Evolutionary conservation across 2,797 vertebrate species (phyloP).

Genomic region (Ctenopoma kingsleyae): DNA sequence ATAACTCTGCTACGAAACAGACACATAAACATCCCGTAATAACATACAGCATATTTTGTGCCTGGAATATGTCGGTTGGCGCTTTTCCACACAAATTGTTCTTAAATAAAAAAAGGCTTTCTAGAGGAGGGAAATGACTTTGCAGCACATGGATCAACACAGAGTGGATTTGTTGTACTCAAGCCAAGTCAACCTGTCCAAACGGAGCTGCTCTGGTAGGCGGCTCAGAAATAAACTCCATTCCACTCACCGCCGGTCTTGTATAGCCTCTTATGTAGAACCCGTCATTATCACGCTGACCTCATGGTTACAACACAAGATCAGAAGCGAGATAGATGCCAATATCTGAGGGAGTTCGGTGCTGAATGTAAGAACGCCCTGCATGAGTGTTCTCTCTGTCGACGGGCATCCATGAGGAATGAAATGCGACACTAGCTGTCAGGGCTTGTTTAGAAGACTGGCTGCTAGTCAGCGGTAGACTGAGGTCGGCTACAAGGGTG

Average conservation of each 20-base stretch:
- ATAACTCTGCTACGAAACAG: slow-evolving; percentile 28
- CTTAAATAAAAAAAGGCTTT: slow-evolving; percentile 47
- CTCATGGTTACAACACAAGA: slow-evolving; percentile 27
- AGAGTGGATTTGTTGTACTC: slow-evolving; percentile 13
- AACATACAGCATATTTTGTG: slow-evolving; percentile 24
- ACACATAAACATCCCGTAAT: slow-evolving; percentile 47
- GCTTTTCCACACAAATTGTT: slow-evolving; percentile 30
- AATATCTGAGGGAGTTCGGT: slow-evolving; percentile 38
- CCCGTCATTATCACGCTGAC: slow-evolving; percentile 17
- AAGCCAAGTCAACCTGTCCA: slow-evolving; percentile 34
- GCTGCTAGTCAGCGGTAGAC: slow-evolving; percentile 42
- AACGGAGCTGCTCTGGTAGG: slow-evolving; percentile 7
- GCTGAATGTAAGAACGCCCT: slow-evolving; percentile 33
- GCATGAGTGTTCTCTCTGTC: slow-evolving; percentile 70
- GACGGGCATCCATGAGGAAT: slow-evolving; percentile 74
- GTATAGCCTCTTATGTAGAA: slow-evolving; percentile 8
- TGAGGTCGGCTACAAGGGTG: slow-evolving; percentile 32
- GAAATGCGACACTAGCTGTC: slow-evolving; percentile 76
- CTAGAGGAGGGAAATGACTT: slow-evolving; percentile 18
- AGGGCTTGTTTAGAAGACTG: slow-evolving; percentile 63
- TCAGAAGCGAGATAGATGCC: slow-evolving; percentile 31
- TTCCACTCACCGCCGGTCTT: slow-evolving; percentile 16
- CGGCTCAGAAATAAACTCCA: slow-evolving; percentile 12
- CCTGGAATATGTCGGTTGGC: slow-evolving; percentile 41
- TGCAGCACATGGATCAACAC: slow-evolving; percentile 32